These are phyloP conservation scores for Tokudaia tokunoshimensis DNA, from an alignment of 2,797 vertebrate species.

Conservation along the genomic window DNA sequence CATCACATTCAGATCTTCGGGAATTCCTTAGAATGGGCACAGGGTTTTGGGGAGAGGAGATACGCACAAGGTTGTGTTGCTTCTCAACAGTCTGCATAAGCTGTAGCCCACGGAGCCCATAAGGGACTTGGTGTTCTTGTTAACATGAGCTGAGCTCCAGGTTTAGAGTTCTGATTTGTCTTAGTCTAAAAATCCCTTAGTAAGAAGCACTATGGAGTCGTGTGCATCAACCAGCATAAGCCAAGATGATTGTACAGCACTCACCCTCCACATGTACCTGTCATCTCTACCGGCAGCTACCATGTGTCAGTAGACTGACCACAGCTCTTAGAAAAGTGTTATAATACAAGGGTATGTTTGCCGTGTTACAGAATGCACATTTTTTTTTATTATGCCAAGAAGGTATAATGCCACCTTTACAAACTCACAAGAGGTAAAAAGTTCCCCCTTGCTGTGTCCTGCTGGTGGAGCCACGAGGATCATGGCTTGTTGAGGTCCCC, in stretches of 20 bases:
- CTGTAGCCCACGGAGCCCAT: no score
- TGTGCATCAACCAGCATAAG: no score
- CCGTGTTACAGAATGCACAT: background rate
- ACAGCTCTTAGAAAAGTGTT: background rate
- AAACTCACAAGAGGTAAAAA: background rate
- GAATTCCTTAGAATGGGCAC: background rate
- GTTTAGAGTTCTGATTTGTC: background rate
- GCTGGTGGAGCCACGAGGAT: background rate
- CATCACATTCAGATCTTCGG: background rate
- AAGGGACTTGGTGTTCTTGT: background rate
- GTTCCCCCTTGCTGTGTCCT: background rate
- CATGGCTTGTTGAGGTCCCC: background rate
- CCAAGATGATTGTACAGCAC: no score
- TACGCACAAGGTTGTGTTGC: background rate
- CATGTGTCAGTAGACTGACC: no score
- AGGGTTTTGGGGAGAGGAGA: background rate
- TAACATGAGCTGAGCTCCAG: background rate
- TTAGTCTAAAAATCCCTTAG: no score
- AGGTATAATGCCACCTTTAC: background rate
- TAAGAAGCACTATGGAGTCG: background rate
- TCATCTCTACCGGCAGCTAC: background rate
- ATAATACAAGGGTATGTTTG: background rate
- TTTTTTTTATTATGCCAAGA: background rate
- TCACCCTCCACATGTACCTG: background rate
- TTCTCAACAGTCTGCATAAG: background rate